Evolutionary conservation across 2,888 invertebrate species (phyloP).

Genomic region (Heliconius cydno): DNA sequence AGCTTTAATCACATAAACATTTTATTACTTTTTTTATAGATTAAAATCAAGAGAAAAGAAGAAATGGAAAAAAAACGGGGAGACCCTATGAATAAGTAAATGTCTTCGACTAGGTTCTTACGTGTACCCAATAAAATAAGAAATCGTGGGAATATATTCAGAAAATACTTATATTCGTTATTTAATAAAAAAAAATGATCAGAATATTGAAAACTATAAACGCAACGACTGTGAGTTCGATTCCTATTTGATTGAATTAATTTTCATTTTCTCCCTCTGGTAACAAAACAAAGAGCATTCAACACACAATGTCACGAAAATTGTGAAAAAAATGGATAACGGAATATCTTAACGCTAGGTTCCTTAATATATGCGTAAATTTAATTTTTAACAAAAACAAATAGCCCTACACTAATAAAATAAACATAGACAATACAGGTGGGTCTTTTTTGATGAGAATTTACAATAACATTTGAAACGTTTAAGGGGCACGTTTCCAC

Average conservation of each 20-base stretch:
- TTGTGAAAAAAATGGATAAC: neutral
- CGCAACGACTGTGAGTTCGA: neutral
- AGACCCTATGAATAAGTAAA: neutral
- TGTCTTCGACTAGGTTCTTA: too few species aligned
- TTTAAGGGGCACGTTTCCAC: conserved; percentile 8
- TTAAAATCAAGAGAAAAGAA: neutral
- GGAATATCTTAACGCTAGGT: neutral
- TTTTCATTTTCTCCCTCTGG: neutral
- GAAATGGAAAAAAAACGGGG: too few species aligned
- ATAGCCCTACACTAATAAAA: neutral
- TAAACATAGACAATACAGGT: neutral
- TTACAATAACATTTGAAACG: conserved; percentile 3
- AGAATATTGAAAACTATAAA: neutral
- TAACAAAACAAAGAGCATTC: neutral
- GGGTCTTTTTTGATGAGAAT: conserved; percentile 1
- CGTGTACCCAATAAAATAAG: too few species aligned
- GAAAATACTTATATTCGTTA: too few species aligned
- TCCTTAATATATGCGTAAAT: neutral
- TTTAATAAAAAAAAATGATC: too few species aligned
- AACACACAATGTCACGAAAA: too few species aligned
- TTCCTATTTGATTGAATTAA: neutral
- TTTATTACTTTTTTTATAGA: neutral
- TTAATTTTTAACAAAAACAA: neutral
- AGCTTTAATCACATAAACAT: neutral
- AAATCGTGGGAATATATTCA: too few species aligned